phyloP scores from a whole-genome alignment of 2,113 vertebrate genomes.

The Tor tambroides region DNA sequence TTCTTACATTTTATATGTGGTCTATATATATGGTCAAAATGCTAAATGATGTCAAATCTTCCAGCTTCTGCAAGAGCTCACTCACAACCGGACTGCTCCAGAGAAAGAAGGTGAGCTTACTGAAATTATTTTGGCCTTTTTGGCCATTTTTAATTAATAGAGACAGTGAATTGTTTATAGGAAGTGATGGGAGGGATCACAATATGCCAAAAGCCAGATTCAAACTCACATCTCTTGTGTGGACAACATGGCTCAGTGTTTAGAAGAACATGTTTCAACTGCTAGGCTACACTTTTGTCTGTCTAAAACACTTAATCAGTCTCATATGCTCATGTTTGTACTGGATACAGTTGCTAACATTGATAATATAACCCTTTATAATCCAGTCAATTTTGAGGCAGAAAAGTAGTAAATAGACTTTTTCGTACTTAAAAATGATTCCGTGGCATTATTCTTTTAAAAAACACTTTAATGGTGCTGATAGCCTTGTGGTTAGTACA shows the following conservation, averaged over 20 bases:
- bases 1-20: neutral
- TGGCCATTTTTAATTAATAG: neutral
- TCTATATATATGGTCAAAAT: neutral
- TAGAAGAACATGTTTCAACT: too few species aligned
- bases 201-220: neutral
- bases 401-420: neutral
- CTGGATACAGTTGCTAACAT: neutral
- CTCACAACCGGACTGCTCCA: constrained; percentile 79
- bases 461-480: too few species aligned
- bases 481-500: too few species aligned
- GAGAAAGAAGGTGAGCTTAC: constrained; percentile 84
- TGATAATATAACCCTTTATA: neutral
- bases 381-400: neutral
- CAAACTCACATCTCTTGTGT: too few species aligned
- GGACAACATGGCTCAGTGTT: neutral
- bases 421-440: neutral
- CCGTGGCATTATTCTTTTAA: too few species aligned
- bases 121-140: neutral
- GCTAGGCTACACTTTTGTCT: neutral
- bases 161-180: neutral
- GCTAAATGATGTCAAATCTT: constrained; percentile 23
- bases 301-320: neutral
- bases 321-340: neutral
- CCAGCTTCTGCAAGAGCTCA: constrained; percentile 73
- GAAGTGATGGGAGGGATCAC: neutral